These are phyloP conservation scores for Oscheius myriophilus DNA, from an alignment of 2,888 invertebrate species.

Conservation along the genomic window DNA sequence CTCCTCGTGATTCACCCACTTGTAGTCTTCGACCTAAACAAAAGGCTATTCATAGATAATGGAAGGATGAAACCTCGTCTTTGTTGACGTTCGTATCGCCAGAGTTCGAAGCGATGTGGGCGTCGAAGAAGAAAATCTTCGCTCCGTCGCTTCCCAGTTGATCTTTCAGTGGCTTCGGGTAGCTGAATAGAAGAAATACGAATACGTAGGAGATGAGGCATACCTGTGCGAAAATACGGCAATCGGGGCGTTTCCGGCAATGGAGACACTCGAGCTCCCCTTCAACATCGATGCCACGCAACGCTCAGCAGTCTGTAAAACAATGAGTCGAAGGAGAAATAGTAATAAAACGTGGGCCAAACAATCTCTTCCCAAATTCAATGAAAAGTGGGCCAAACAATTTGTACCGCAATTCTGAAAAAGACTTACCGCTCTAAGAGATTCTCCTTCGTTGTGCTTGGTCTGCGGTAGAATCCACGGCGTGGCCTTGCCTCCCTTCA, in stretches of 20 bases:
- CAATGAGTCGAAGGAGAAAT: no score
- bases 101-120: slow-evolving; percentile 29
- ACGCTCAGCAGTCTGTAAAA: slow-evolving; percentile 60
- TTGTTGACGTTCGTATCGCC: slow-evolving; percentile 39
- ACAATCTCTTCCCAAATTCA: no score
- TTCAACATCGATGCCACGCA: slow-evolving; percentile 55
- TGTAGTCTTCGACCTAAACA: slow-evolving; percentile 46
- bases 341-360: no score
- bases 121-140: slow-evolving; percentile 62
- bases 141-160: slow-evolving; percentile 41
- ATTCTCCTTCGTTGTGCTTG: slow-evolving; percentile 54
- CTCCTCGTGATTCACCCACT: slow-evolving; percentile 60
- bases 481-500: slow-evolving; percentile 37
- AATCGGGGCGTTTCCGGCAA: slow-evolving; percentile 65
- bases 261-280: slow-evolving; percentile 37
- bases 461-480: slow-evolving; percentile 67
- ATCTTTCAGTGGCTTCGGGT: slow-evolving; percentile 38
- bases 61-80: slow-evolving; percentile 45
- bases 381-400: no score
- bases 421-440: slow-evolving; percentile 63
- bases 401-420: no score
- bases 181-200: slow-evolving; percentile 31
- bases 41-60: not conserved
- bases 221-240: slow-evolving; percentile 54
- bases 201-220: slow-evolving; percentile 14